Evolutionary conservation across 2,113 vertebrate genomes (phyloP).

Genomic region (Bubo scandiacus): DNA sequence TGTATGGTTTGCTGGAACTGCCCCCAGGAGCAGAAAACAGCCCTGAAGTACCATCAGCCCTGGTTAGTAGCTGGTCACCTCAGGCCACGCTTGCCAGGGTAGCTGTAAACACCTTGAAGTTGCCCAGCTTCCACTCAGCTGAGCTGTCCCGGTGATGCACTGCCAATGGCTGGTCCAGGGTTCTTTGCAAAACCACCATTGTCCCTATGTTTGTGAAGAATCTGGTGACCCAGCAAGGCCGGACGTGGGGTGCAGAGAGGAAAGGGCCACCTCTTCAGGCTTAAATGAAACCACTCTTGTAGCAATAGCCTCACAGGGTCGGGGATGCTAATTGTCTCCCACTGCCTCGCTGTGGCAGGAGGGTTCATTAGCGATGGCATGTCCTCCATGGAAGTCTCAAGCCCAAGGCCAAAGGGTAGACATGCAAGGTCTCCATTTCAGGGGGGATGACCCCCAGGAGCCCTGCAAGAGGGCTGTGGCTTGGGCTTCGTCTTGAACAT

Average conservation of each 20-base stretch:
- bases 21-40: not conserved
- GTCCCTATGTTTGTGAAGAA: not conserved
- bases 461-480: not conserved
- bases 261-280: not conserved
- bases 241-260: not conserved
- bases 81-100: fast-evolving
- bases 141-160: not conserved
- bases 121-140: not conserved
- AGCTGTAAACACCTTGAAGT: not conserved
- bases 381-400: not conserved
- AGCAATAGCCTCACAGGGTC: fast-evolving
- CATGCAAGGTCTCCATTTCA: not conserved
- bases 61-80: not conserved
- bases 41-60: not conserved
- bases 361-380: not conserved
- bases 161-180: not conserved
- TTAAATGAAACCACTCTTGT: not conserved
- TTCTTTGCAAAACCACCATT: not conserved
- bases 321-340: not conserved
- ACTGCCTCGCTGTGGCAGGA: not conserved
- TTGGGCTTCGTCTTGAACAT: not conserved
- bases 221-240: not conserved
- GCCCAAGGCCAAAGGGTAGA: not conserved
- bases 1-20: not conserved
- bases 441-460: not conserved